These are phyloP conservation scores for Micropoecilia bifurca DNA, from an alignment of 2,797 vertebrate species.

Conservation along the genomic window DNA sequence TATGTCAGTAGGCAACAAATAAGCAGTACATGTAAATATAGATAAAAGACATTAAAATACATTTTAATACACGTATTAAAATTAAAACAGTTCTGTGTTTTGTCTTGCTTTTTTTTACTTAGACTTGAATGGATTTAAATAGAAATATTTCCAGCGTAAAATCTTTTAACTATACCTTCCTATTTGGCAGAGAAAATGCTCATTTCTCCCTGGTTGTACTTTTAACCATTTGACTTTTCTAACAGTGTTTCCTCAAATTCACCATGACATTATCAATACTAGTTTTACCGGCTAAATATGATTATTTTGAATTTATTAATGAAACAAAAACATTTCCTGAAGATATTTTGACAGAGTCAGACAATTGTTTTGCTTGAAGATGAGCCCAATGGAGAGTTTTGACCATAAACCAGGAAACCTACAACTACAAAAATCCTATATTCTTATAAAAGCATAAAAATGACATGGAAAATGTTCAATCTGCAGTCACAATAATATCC, in stretches of 20 bases:
- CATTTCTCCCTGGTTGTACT: not conserved
- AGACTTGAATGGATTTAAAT: not conserved
- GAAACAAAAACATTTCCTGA: not conserved
- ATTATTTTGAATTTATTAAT: not conserved
- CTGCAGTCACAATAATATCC: not conserved
- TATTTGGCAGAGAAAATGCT: not conserved
- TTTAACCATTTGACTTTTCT: not conserved
- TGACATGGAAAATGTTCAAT: not conserved
- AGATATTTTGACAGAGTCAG: not conserved
- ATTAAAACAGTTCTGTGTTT: not conserved
- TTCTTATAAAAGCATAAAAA: not conserved
- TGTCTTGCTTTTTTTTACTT: not conserved
- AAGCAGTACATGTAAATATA: not conserved
- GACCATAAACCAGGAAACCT: too few relatives aligned
- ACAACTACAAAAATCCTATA: not conserved
- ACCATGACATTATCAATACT: not conserved
- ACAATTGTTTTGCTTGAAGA: too few relatives aligned
- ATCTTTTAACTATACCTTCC: not conserved
- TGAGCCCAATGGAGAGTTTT: too few relatives aligned
- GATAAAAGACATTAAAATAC: too few relatives aligned
- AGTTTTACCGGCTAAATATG: not conserved
- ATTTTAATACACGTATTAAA: too few relatives aligned
- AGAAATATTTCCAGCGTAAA: not conserved
- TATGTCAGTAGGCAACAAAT: not conserved
- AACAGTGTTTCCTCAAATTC: not conserved